Base-by-base conservation (phyloP, 2,113 vertebrate species). In the Solea solea region DNA sequence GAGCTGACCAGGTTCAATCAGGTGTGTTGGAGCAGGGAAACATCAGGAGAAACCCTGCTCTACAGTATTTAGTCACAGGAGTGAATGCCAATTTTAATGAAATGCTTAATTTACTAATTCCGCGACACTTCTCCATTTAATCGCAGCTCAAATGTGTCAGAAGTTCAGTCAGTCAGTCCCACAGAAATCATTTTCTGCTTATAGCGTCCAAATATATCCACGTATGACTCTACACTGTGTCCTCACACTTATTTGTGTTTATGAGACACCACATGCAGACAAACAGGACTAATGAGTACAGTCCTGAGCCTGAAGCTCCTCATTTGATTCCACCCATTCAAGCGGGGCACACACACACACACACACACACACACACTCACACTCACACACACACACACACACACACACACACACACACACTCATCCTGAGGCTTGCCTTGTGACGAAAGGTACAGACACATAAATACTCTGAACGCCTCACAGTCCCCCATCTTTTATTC, bases 401-500 rank as follows among this genome's bases (percentile, higher is more conserved):
- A n/a, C n/a, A n/a, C n/a, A n/a, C n/a, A n/a, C n/a, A 5, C 28
- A 34, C 34, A 34, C 34, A 63, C 46, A 78, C 80, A 69, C 59
- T 77, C 14, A 12, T 69, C 75, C 73, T 9, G 44, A 59, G 67
- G 77, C 58, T 48, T 1, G 51, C 64, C 58, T 49, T 11, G 66
- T n/a, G 71, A 65, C 25, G 21, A 4, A 64, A 59, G 63, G 69
- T 8, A 16, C 62, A 52, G n/a, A 61, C 75, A 66, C 86, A 85
- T 78, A 75, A 81, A 87, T 83, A 87, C 69, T 74, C 64, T 41
- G 63, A 82, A 73, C 77, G 52, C 81, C 86, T 79, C 75, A 71
- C 45, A 39, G 69, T 28, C 16, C 42, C n/a, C 69, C 69, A 89
- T 90, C 59, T 90, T 90, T 90, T 89, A 91, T 91, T 88, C 85